phyloP scores from a whole-genome alignment of 2,888 invertebrate genomes.

The Erebia palarica region DNA sequence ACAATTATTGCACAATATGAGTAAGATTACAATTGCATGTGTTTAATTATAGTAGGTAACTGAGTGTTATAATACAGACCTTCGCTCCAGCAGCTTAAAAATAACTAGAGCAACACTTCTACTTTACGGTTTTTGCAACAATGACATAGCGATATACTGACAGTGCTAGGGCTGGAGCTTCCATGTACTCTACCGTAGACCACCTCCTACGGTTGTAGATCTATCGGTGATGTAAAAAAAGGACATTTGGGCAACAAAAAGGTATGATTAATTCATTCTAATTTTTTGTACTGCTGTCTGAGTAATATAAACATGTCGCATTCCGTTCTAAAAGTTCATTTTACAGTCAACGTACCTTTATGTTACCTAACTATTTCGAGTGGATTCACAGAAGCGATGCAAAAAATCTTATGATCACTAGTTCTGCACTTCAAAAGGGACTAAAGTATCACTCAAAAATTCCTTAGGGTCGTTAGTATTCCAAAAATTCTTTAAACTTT shows the following conservation, averaged over 20 bases:
- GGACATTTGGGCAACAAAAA: neutral
- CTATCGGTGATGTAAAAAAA: neutral
- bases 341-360: neutral
- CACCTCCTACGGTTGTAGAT: neutral
- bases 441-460: neutral
- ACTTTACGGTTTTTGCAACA: too few relatives aligned
- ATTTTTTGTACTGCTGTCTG: conserved; percentile 7
- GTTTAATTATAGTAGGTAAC: conserved; percentile 26
- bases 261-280: conserved; percentile 3
- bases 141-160: too few relatives aligned
- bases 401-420: neutral
- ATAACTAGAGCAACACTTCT: too few relatives aligned
- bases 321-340: neutral
- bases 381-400: neutral
- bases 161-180: too few relatives aligned
- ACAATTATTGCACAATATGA: conserved; percentile 29
- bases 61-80: too few relatives aligned
- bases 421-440: neutral
- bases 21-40: conserved; percentile 31
- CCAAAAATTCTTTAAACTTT: too few relatives aligned
- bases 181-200: too few relatives aligned
- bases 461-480: too few relatives aligned
- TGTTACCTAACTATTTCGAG: neutral
- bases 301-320: neutral
- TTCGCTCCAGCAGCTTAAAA: too few relatives aligned